These are phyloP conservation scores for Sitobion miscanthi DNA, from an alignment of 1,140 invertebrate species.

Conservation along the genomic window DNA sequence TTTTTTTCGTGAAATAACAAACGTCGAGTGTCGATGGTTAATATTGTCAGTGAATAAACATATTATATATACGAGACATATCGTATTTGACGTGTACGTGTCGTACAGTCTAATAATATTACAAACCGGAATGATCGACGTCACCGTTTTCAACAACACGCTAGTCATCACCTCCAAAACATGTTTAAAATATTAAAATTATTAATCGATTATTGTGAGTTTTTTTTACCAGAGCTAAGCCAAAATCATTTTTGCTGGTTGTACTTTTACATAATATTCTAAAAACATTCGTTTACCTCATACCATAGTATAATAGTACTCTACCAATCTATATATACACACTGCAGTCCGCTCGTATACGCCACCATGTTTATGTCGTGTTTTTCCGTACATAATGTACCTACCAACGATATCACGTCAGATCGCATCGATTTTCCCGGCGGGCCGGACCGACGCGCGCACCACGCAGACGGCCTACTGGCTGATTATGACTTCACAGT, in stretches of 20 bases:
- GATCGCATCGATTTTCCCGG: conserved; percentile 27
- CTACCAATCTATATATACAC: background rate
- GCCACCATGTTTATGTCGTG: background rate
- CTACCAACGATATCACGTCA: background rate
- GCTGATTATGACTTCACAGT: background rate
- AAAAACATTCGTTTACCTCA: background rate
- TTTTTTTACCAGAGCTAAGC: background rate
- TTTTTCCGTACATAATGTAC: background rate
- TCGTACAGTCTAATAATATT: background rate
- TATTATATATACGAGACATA: too few relatives aligned
- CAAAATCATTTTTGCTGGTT: background rate
- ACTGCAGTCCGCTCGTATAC: background rate
- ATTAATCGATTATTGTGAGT: background rate
- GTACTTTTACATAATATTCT: background rate
- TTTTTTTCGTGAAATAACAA: background rate
- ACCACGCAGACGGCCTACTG: background rate
- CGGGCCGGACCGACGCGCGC: background rate
- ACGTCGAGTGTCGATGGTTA: background rate
- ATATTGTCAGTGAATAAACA: background rate
- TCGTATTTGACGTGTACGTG: background rate
- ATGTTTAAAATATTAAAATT: background rate
- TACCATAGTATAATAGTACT: background rate
- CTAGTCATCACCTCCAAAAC: background rate
- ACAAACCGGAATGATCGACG: background rate
- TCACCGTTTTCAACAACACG: background rate